These are phyloP conservation scores for Nansenia antarctica DNA, from an alignment of 2,113 vertebrate species.

Conservation along the genomic window DNA sequence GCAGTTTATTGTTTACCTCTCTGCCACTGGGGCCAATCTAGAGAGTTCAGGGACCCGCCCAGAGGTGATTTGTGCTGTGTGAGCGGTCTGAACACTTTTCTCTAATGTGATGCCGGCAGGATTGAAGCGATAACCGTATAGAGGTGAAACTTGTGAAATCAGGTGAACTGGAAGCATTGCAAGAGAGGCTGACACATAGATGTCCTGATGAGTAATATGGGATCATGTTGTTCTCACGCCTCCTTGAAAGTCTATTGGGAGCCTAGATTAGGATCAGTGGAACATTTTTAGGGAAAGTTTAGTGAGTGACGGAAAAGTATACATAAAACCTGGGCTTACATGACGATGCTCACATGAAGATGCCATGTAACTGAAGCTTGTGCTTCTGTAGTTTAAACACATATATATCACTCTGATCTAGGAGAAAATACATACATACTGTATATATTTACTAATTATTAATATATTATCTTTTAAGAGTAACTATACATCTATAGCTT, in stretches of 20 bases:
- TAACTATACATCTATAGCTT: too few relatives aligned
- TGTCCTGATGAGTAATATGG: background rate
- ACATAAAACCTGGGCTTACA: background rate
- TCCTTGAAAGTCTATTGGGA: background rate
- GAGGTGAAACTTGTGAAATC: background rate
- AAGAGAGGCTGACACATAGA: background rate
- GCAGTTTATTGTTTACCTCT: conserved; percentile 32
- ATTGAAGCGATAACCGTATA: background rate
- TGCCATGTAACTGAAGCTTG: too few relatives aligned
- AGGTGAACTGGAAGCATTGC: background rate
- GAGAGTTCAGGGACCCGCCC: conserved; percentile 25
- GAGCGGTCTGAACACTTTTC: background rate
- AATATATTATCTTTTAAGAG: too few relatives aligned
- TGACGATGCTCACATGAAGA: too few relatives aligned
- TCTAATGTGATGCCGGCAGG: background rate
- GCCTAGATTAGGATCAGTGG: background rate
- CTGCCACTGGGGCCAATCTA: background rate
- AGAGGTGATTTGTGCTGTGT: conserved; percentile 28
- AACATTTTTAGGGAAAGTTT: background rate
- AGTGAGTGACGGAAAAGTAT: background rate
- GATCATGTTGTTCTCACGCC: background rate
- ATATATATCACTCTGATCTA: background rate
- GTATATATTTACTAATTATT: background rate
- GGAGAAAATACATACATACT: background rate
- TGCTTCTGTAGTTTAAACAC: background rate